A percentile compares a stretch with the other conserved stretches of the same genome.
These are phyloP conservation scores for Beris morrisii DNA, from an alignment of 2,888 invertebrate species.

Conservation along the genomic window DNA sequence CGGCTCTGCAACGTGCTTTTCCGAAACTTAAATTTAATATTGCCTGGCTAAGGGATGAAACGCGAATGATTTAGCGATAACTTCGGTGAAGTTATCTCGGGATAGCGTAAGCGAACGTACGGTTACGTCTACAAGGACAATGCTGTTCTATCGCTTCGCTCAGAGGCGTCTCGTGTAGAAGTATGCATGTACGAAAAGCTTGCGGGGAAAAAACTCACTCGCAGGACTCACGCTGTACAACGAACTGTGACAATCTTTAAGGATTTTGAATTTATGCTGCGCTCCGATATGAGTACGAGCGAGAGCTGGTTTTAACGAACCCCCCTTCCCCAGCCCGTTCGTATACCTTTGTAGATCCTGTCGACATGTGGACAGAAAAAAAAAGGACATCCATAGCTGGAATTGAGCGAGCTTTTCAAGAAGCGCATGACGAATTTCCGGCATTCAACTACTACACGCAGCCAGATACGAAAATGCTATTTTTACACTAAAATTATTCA, in stretches of 20 bases:
- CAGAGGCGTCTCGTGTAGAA: too few species aligned
- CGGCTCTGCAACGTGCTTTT: constrained; percentile 43
- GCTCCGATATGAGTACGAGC: constrained; percentile 1
- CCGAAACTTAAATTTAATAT: constrained; percentile 40
- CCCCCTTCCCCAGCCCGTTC: not conserved
- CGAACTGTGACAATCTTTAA: too few species aligned
- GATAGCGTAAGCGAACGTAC: constrained; percentile 19
- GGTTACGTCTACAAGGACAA: too few species aligned
- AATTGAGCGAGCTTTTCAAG: constrained; percentile 12
- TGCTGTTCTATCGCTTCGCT: too few species aligned
- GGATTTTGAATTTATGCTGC: too few species aligned
- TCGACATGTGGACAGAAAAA: constrained; percentile 10
- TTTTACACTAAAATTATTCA: constrained; percentile 13
- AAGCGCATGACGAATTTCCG: constrained; percentile 36
- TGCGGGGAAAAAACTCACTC: too few species aligned
- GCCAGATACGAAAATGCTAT: constrained; percentile 17
- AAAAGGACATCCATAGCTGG: constrained; percentile 11
- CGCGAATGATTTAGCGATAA: constrained; percentile 45
- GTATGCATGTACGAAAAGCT: too few species aligned
- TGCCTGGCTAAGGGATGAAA: constrained; percentile 46
- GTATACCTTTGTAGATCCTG: constrained; percentile 11
- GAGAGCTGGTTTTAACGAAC: constrained; percentile 1
- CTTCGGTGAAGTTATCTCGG: constrained; percentile 37
- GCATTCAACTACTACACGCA: constrained; percentile 16
- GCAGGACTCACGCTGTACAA: too few species aligned